These are phyloP conservation scores for Ptychoptera albimana DNA, from an alignment of 2,888 invertebrate species.

Conservation along the genomic window DNA sequence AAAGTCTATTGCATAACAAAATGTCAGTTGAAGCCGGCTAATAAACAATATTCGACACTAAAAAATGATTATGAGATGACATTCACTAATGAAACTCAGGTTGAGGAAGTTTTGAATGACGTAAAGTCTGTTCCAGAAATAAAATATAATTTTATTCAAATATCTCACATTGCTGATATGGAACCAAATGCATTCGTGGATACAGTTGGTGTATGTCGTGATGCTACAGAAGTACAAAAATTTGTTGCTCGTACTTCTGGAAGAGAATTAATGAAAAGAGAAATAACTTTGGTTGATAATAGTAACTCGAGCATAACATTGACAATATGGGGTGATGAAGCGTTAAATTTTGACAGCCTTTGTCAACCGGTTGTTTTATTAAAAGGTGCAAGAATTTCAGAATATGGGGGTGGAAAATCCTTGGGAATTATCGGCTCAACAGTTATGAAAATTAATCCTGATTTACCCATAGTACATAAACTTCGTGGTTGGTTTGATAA, in stretches of 20 bases:
- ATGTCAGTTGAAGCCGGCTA: conserved; percentile 79
- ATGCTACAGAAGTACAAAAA: conserved; percentile 49
- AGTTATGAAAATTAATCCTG: conserved; percentile 68
- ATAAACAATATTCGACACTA: conserved; percentile 68
- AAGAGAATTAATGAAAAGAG: conserved; percentile 77
- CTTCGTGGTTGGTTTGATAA: conserved; percentile 87
- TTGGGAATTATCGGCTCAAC: conserved; percentile 43
- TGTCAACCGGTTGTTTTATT: conserved; percentile 68
- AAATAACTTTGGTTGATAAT: conserved; percentile 72
- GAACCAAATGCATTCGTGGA: conserved; percentile 57
- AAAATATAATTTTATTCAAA: conserved; percentile 59
- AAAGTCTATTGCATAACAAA: conserved; percentile 78
- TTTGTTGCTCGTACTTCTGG: conserved; percentile 59
- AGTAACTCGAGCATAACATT: conserved; percentile 58
- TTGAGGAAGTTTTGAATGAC: conserved; percentile 41
- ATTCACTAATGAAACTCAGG: conserved; percentile 55
- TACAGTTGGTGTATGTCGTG: conserved; percentile 76
- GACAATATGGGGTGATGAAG: conserved; percentile 84
- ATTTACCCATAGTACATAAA: conserved; percentile 69
- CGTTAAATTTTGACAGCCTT: conserved; percentile 65
- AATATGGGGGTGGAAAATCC: conserved; percentile 73
- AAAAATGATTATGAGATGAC: conserved; percentile 96
- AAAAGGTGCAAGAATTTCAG: conserved; percentile 70
- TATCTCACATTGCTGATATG: conserved; percentile 52
- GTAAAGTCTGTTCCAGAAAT: conserved; percentile 52